Evolutionary conservation across 2,797 vertebrate species (phyloP).

Genomic region (Propithecus perrieri): DNA sequence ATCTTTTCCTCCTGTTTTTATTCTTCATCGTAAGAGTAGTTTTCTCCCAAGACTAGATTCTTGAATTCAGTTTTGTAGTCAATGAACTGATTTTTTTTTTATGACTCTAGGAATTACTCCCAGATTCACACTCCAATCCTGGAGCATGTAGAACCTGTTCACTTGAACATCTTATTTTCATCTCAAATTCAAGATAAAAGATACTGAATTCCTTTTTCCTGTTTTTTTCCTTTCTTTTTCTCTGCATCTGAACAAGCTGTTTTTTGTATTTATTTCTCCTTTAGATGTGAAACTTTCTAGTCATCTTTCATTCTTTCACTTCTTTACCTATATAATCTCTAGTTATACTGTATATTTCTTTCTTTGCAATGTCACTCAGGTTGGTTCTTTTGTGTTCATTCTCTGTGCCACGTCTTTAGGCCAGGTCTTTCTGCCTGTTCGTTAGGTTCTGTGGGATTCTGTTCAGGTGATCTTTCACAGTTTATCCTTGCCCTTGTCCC

Average conservation of each 20-base stretch:
- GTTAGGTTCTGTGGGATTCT: background rate
- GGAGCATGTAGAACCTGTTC: background rate
- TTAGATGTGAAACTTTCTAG: background rate
- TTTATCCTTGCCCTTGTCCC: background rate
- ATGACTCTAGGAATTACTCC: background rate
- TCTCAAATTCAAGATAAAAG: background rate
- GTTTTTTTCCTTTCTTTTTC: background rate
- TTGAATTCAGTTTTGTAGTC: background rate
- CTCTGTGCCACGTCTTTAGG: background rate
- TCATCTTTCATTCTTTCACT: background rate
- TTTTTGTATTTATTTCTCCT: background rate
- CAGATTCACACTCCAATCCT: background rate
- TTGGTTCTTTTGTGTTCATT: background rate
- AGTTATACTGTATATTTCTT: background rate
- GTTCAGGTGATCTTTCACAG: background rate
- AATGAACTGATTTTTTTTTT: background rate
- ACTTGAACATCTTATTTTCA: background rate
- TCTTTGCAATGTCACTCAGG: background rate
- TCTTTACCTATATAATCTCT: background rate
- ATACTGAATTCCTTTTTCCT: background rate
- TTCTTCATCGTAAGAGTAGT: background rate
- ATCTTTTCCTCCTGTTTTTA: background rate
- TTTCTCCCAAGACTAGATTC: background rate
- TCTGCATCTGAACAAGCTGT: background rate
- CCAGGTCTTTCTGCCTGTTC: background rate